Evolutionary conservation across 1,140 invertebrate species (phyloP).

Genomic region (Spodoptera frugiperda): DNA sequence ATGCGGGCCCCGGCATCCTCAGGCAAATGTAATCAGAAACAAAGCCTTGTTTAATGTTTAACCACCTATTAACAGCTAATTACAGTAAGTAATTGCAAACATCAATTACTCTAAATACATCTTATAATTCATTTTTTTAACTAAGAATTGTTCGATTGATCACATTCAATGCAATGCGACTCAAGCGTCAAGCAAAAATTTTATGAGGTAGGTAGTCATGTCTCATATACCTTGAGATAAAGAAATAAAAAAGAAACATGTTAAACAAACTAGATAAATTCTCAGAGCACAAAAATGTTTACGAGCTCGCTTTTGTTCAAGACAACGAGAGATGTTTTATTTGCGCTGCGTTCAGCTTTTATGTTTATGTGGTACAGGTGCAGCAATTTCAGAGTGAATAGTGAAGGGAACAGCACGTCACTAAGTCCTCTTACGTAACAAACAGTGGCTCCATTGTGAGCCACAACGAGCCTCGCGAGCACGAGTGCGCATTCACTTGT

Average conservation of each 20-base stretch:
- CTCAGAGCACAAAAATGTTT: slow-evolving; percentile 23
- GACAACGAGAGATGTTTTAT: slow-evolving; percentile 7
- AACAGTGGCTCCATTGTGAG: slow-evolving; percentile 28
- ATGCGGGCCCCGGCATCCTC: slow-evolving; percentile 7
- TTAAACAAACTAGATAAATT: slow-evolving; percentile 5
- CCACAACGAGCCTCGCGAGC: slow-evolving; percentile 9
- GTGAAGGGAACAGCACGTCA: slow-evolving; percentile 6
- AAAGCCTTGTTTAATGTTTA: slow-evolving; percentile 20
- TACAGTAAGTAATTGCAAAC: slow-evolving; percentile 9
- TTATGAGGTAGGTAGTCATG: neutral
- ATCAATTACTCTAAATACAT: neutral
- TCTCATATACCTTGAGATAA: neutral
- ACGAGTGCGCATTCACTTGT: slow-evolving; percentile 43
- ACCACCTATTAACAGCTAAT: slow-evolving; percentile 11
- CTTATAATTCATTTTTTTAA: neutral
- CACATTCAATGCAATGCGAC: no score
- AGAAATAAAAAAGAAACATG: neutral
- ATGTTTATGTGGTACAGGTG: slow-evolving; percentile 19
- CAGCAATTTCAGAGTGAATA: slow-evolving; percentile 23
- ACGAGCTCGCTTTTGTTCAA: slow-evolving; percentile 1
- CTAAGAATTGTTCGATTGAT: no score
- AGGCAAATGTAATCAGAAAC: slow-evolving; percentile 7
- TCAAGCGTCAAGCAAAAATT: neutral
- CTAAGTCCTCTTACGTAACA: slow-evolving; percentile 28
- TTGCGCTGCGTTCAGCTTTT: slow-evolving; percentile 1